phyloP scores from a whole-genome alignment of 2,888 invertebrate genomes.

The Noctua janthina region DNA sequence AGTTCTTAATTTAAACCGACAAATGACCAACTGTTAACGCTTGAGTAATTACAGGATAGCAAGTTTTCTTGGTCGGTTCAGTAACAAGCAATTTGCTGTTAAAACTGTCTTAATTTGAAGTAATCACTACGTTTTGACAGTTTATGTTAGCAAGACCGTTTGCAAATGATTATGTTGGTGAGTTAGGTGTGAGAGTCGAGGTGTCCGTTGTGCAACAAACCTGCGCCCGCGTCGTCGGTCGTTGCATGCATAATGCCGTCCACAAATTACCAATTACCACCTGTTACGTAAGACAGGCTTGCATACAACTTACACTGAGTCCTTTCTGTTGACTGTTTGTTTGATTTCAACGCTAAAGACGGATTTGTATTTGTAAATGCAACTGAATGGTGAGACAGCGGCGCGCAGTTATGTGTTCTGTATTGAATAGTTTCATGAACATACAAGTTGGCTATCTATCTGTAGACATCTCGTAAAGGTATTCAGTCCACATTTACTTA shows the following conservation, averaged over 20 bases:
- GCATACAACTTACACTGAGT: slow-evolving; percentile 51
- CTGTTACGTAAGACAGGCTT: slow-evolving; percentile 59
- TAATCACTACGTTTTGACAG: slow-evolving; percentile 56
- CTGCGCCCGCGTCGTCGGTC: slow-evolving; percentile 51
- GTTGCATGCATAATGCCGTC: slow-evolving; percentile 65
- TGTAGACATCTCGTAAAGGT: slow-evolving; percentile 12
- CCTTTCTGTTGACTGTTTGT: slow-evolving; percentile 52
- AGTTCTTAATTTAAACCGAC: slow-evolving; percentile 59
- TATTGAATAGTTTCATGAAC: slow-evolving; percentile 22
- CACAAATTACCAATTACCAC: slow-evolving; percentile 70
- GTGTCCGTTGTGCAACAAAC: slow-evolving; percentile 63
- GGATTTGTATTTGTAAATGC: slow-evolving; percentile 49
- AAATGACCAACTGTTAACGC: slow-evolving; percentile 57
- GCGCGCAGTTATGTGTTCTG: slow-evolving; percentile 9
- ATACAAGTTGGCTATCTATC: slow-evolving; percentile 1
- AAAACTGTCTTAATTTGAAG: slow-evolving; percentile 49
- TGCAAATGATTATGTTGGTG: slow-evolving; percentile 52
- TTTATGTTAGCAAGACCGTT: slow-evolving; percentile 53
- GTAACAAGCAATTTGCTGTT: slow-evolving; percentile 48
- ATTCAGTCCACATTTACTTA: slow-evolving; percentile 41
- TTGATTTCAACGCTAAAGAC: slow-evolving; percentile 42
- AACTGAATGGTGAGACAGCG: slow-evolving; percentile 39
- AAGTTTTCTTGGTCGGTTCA: slow-evolving; percentile 38
- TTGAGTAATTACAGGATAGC: slow-evolving; percentile 53
- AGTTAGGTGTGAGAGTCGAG: slow-evolving; percentile 55